Evolutionary conservation across 2,888 invertebrate genomes (phyloP).

Genomic region (Chrysotoxum bicinctum): DNA sequence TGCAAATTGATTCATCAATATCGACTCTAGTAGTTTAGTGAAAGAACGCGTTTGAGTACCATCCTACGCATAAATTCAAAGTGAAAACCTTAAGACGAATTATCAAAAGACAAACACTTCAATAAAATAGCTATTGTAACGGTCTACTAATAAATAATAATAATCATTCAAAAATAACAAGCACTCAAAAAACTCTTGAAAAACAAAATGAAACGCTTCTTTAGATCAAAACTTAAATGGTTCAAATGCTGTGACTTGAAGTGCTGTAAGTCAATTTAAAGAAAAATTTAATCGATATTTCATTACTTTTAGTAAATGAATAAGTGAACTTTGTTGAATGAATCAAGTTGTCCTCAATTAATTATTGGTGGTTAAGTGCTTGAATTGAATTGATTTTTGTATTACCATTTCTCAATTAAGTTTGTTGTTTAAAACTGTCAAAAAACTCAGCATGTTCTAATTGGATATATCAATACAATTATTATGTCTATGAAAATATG

Average conservation of each 20-base stretch:
- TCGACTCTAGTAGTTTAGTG: constrained; percentile 2
- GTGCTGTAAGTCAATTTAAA: constrained; percentile 55
- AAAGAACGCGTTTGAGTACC: not conserved
- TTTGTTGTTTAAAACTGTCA: no score
- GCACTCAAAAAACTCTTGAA: not conserved
- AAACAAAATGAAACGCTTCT: constrained; percentile 60
- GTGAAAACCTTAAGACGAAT: not conserved
- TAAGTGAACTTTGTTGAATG: no score
- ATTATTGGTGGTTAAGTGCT: no score
- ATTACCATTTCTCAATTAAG: no score
- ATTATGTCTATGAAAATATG: no score
- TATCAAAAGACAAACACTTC: not conserved
- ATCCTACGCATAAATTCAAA: not conserved
- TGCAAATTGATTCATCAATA: constrained; percentile 40
- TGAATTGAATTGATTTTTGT: no score
- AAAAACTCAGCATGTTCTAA: no score
- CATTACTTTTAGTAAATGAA: not conserved
- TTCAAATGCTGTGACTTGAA: constrained; percentile 56
- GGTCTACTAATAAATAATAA: not conserved
- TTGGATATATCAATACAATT: no score
- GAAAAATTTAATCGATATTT: not conserved
- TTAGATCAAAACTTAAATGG: constrained; percentile 66
- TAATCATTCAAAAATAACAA: not conserved
- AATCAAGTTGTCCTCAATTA: no score
- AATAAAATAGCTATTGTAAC: not conserved